Conservation (phyloP, 2,113 vertebrate species). For the Charadrius vociferus region DNA sequence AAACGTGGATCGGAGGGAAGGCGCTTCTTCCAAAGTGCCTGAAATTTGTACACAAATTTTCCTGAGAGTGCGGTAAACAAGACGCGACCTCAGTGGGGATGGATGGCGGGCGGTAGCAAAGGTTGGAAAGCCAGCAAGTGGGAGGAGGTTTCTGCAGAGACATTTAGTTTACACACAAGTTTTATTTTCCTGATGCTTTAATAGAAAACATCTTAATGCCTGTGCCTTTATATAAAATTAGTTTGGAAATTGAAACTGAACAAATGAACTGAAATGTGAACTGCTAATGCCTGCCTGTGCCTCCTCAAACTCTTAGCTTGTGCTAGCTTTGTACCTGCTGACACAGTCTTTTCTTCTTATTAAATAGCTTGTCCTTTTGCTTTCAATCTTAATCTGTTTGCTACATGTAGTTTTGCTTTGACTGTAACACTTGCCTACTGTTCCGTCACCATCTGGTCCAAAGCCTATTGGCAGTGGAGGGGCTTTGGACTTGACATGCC, state of each 20-base stretch:
- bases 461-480: neutral
- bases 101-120: rapidly evolving
- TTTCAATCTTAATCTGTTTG: neutral
- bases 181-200: neutral
- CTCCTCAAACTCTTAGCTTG: neutral
- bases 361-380: neutral
- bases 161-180: neutral
- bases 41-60: neutral
- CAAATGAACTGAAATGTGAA: neutral
- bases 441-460: neutral
- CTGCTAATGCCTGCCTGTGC: neutral
- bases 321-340: neutral
- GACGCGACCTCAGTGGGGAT: neutral
- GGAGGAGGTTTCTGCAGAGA: neutral
- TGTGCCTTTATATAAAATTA: neutral
- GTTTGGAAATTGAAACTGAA: neutral
- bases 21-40: neutral
- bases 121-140: neutral
- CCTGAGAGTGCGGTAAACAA: neutral
- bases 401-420: neutral
- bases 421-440: rapidly evolving
- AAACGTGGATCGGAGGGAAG: neutral
- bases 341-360: neutral
- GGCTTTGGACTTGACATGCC: neutral
- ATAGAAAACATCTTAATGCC: neutral